Evolutionary conservation across 2,888 invertebrate species (phyloP), one percentile per base, ranked within the genome.

Genomic region (Esperia sulphurella): DNA sequence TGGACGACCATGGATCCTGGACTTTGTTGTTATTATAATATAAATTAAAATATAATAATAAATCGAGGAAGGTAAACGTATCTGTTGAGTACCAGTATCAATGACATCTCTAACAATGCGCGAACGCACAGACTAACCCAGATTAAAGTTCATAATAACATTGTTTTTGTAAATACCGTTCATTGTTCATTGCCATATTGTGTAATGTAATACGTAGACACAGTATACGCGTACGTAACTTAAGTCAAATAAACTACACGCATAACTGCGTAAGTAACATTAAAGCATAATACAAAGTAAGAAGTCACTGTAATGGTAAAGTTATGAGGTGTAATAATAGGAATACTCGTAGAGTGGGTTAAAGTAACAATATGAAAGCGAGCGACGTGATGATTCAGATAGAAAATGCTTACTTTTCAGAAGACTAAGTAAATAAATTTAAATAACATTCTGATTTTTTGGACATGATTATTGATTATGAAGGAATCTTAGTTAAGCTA

Each of bases 121-220:
- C 10, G 5, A 13, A 29, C 7, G 13, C 30, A 29, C 14, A 12
- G 30, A 42, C 8, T 31, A 31, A 42, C 31, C 42, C 42, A 30
- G 31, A 31, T 42, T 42, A 35, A n/a, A 6, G 42, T 42, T 14
- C 30, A 42, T 31, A 42, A 42, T 31, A 31, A 13, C 14, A 21
- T 31, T 30, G 29, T 41, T 42, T 13, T 42, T 42, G 31, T 42
- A 42, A 42, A 42, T 28, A 42, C 31, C 28, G 8, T 42, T 30
- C 30, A 42, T 42, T 42, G 42, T 42, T 14, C 42, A 31, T 30
- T 42, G 42, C 8, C 42, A 42, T 31, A 31, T 30, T 31, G 30
- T 30, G 42, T 31, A 42, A 30, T 12, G 3, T 31, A 41, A 21
- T 41, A 8, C 21, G 30, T 30, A 13, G 33, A 10, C 2, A 3